phyloP scores from a whole-genome alignment of 1,140 invertebrate genomes.

The Pseudomyrmex gracilis region DNA sequence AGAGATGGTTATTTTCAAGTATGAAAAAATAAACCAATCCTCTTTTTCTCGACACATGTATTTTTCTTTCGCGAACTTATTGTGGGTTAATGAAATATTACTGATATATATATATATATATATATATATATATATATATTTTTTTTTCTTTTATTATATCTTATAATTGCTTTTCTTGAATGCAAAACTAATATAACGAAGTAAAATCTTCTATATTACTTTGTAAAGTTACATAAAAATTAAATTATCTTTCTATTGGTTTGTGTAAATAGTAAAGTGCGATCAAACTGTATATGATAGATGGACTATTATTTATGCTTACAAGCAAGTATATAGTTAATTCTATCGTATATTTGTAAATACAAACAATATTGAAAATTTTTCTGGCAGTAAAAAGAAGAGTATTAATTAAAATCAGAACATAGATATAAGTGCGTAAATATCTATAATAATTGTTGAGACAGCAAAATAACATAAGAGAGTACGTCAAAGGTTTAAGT shows the following conservation, averaged over 20 bases:
- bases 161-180: constrained; percentile 17
- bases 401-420: constrained; percentile 5
- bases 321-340: too few relatives aligned
- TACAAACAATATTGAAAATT: constrained; percentile 9
- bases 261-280: neutral
- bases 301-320: neutral
- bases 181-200: constrained; percentile 1
- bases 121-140: neutral
- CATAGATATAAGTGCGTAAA: neutral
- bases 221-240: constrained; percentile 13
- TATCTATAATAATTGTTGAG: constrained; percentile 5
- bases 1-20: neutral
- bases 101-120: neutral
- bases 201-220: neutral
- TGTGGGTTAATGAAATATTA: too few relatives aligned
- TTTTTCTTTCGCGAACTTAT: neutral
- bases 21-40: neutral
- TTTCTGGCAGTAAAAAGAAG: neutral
- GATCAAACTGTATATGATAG: neutral
- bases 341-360: neutral
- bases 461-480: neutral
- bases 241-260: constrained; percentile 16
- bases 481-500: too few relatives aligned
- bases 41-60: neutral
- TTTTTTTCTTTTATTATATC: neutral